phyloP scores from a whole-genome alignment of 2,888 invertebrate species.

The Anorthoa munda region DNA sequence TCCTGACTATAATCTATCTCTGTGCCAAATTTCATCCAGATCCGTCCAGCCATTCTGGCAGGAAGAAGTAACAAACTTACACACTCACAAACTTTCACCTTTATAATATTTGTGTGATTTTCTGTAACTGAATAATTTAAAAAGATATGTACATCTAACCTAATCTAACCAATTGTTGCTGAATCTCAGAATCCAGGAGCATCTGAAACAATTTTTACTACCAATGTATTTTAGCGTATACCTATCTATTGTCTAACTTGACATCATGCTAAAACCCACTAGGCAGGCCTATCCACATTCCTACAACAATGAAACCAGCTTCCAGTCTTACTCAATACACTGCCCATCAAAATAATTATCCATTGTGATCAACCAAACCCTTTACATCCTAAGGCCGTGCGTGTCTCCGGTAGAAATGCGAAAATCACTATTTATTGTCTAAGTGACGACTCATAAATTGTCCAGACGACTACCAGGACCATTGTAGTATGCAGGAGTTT shows the following conservation, averaged over 20 bases:
- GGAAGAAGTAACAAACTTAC: too few relatives aligned
- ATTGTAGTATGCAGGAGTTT: conserved; percentile 78
- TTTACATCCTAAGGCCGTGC: conserved; percentile 76
- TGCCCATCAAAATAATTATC: conserved; percentile 34
- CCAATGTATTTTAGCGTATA: neutral
- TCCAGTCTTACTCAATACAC: conserved; percentile 30
- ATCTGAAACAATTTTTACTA: neutral
- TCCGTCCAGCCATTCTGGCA: too few relatives aligned
- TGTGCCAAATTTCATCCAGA: too few relatives aligned
- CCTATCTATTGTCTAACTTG: neutral
- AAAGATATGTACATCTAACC: too few relatives aligned
- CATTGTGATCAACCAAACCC: conserved; percentile 17
- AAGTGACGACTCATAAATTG: conserved; percentile 89
- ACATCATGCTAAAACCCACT: neutral
- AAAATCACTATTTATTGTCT: conserved; percentile 90
- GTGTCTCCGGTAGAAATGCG: conserved; percentile 83
- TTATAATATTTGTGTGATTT: too few relatives aligned
- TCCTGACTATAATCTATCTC: too few relatives aligned
- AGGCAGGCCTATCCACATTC: conserved; percentile 8
- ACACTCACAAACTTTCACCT: too few relatives aligned
- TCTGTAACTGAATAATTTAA: too few relatives aligned
- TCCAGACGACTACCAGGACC: conserved; percentile 77
- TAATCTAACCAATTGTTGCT: too few relatives aligned
- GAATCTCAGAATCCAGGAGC: neutral
- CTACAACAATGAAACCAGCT: conserved; percentile 20